A percentile compares a stretch with the other conserved stretches of the same genome.
Evolutionary conservation across 2,888 invertebrate species (phyloP).

Genomic region (Deladenus siricidicola): DNA sequence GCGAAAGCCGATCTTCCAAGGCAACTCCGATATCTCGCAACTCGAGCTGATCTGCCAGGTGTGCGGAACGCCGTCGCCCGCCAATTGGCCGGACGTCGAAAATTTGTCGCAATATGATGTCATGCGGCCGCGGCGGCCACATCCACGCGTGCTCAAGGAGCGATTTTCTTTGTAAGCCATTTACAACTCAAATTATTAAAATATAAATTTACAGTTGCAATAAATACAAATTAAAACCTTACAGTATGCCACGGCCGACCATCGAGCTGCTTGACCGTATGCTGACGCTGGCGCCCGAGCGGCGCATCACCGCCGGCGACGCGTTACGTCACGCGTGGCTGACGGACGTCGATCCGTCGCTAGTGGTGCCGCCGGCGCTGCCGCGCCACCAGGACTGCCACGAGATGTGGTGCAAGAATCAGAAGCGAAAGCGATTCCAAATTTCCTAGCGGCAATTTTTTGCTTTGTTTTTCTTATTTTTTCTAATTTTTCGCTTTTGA

Average conservation of each 20-base stretch:
- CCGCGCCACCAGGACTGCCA: conserved; percentile 78
- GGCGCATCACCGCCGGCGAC: conserved; percentile 83
- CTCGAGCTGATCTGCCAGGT: conserved; percentile 83
- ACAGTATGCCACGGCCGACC: conserved; percentile 60
- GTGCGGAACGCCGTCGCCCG: conserved; percentile 86
- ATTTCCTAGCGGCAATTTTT: neutral
- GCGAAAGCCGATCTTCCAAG: conserved; percentile 81
- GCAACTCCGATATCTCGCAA: conserved; percentile 82
- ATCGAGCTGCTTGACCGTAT: conserved; percentile 59
- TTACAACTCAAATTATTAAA: too few species aligned
- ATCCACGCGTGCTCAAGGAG: conserved; percentile 78
- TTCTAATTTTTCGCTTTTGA: too few species aligned
- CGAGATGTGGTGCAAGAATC: conserved; percentile 86
- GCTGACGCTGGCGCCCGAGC: conserved; percentile 88
- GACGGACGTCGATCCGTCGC: conserved; percentile 73
- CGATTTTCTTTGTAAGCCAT: conserved; percentile 73
- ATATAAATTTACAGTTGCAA: too few species aligned
- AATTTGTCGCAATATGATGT: conserved; percentile 56
- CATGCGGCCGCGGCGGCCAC: conserved; percentile 68
- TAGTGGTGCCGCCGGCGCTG: conserved; percentile 61
- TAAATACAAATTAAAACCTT: conserved; percentile 24
- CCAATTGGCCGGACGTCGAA: conserved; percentile 88
- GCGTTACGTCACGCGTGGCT: conserved; percentile 85
- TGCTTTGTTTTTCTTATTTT: too few species aligned
- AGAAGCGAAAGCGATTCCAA: conserved; percentile 5